Evolutionary conservation across 1,140 invertebrate genomes (phyloP), one percentile per base, ranked within the genome.

Genomic region (Belonocnema kinseyi): DNA sequence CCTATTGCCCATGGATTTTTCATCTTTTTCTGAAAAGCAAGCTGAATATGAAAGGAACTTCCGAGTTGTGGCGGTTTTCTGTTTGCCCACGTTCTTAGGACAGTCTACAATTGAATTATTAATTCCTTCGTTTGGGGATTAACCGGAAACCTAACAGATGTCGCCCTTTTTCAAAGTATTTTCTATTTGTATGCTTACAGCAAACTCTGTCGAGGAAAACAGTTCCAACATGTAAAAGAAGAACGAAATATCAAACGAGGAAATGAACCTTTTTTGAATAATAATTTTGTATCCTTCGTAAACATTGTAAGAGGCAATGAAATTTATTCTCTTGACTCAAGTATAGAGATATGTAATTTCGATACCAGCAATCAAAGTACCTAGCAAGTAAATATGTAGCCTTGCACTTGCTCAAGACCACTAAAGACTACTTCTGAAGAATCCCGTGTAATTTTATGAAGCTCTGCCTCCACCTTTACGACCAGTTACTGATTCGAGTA

Each of bases 231-330:
- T 46, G 7, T 46, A 8, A 11, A 33, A 33, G 16, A 13, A 40
- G 26, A 66, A 46, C 26, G 40, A 40, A 16, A 21, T 33, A 14
- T 40, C 33, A 66, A 21, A 33, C 26, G n/a, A 33, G 61, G n/a
- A 66, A 2, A 61, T 14, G 21, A 40, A 13, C 14, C 14, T 14
- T 40, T 66, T 21, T 40, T 46, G 26, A 16, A 66, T 66, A 66
- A 12, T 46, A 66, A 33, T 66, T 66, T 66, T 66, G 58, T 66
- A 33, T 33, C 58, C 3, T 66, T 40, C 61, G 33, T 66, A 66
- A 66, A 66, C 61, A 66, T 66, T 40, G 33, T 66, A n/a, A 61
- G 56, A 61, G 61, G 61, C 26, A 66, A 66, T 40, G 14, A n/a
- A 33, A 66, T 46, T 46, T 26, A 40, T 66, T 56, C 53, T 21